Percentiles rank a stretch among this genome's conserved stretches.
Conservation (phyloP, 2,113 vertebrate genomes). For the Hyperoodon ampullatus region DNA sequence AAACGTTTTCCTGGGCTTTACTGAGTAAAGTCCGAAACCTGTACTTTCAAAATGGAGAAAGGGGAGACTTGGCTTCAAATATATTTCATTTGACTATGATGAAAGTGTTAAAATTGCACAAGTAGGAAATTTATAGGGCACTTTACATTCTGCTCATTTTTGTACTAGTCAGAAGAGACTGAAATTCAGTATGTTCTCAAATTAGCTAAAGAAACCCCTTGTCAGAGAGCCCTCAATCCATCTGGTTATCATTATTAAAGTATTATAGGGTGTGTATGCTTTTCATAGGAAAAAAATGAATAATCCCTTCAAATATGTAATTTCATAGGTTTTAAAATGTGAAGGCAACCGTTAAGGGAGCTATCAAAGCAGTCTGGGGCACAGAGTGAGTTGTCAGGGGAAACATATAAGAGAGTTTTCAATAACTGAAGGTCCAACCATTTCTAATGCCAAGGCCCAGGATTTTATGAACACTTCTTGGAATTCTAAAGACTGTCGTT, state of each 20-base stretch:
- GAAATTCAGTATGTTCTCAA: slow-evolving; percentile 79
- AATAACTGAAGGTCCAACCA: slow-evolving; percentile 40
- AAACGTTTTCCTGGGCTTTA: slow-evolving; percentile 8
- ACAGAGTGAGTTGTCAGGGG: background rate
- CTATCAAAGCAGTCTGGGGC: slow-evolving; percentile 63
- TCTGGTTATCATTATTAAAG: slow-evolving; percentile 83
- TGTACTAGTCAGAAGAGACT: slow-evolving; percentile 73
- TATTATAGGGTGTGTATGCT: slow-evolving; percentile 28
- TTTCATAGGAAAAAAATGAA: slow-evolving; percentile 72
- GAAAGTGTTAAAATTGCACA: slow-evolving; percentile 76
- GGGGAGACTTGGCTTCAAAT: slow-evolving; percentile 48
- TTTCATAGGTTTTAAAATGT: slow-evolving; percentile 68
- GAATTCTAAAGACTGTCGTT: slow-evolving; percentile 55
- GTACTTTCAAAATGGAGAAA: slow-evolving; percentile 73
- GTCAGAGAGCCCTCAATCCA: slow-evolving; percentile 70
- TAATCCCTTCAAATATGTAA: slow-evolving; percentile 70
- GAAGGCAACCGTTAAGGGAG: slow-evolving; percentile 60
- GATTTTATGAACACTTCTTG: background rate
- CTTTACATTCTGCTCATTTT: slow-evolving; percentile 79
- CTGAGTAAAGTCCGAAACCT: slow-evolving; percentile 64
- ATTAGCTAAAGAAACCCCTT: slow-evolving; percentile 68
- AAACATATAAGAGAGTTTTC: slow-evolving; percentile 60
- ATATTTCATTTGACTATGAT: slow-evolving; percentile 67
- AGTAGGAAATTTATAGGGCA: slow-evolving; percentile 72
- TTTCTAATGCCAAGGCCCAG: slow-evolving; percentile 26